A percentile compares a stretch with the other conserved stretches of the same genome.
Evolutionary conservation across 2,113 vertebrate genomes (phyloP).

Genomic region (Rattus rattus): DNA sequence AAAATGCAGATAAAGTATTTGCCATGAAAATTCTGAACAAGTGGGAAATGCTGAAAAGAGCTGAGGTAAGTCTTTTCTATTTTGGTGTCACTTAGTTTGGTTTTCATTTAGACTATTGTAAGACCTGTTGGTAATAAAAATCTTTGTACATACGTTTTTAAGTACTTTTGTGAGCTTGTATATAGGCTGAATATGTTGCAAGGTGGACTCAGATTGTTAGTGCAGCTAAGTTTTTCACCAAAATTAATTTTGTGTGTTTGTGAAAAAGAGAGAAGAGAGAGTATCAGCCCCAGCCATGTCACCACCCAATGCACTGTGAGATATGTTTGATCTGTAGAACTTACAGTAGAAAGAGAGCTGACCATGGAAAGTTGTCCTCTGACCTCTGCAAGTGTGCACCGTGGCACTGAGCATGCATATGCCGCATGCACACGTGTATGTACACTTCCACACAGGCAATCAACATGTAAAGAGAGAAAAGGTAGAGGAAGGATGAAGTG

Average conservation of each 20-base stretch:
- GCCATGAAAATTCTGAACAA: slow-evolving; percentile 99
- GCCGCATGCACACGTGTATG: too few species aligned
- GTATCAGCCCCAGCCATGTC: background rate
- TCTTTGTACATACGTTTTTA: background rate
- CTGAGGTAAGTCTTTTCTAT: slow-evolving; percentile 90
- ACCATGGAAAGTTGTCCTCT: background rate
- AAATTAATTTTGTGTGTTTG: background rate
- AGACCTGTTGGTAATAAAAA: background rate
- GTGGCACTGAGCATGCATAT: background rate
- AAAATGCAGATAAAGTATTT: slow-evolving; percentile 97
- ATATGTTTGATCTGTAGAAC: too few species aligned
- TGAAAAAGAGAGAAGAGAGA: slow-evolving; percentile 5
- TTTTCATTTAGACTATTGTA: background rate
- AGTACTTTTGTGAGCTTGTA: background rate
- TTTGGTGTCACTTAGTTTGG: background rate
- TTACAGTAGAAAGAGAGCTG: background rate
- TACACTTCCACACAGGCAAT: too few species aligned
- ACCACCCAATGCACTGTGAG: background rate
- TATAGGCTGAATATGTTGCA: background rate
- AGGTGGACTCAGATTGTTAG: background rate
- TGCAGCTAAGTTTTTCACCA: background rate
- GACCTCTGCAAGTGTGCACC: background rate
- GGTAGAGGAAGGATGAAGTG: background rate
- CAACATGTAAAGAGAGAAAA: background rate
- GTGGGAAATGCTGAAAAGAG: slow-evolving; percentile 99